A percentile compares a stretch with the other conserved stretches of the same genome.
These are phyloP conservation scores for Aleadryas rufinucha DNA, from an alignment of 2,113 vertebrate genomes.

Conservation along the genomic window DNA sequence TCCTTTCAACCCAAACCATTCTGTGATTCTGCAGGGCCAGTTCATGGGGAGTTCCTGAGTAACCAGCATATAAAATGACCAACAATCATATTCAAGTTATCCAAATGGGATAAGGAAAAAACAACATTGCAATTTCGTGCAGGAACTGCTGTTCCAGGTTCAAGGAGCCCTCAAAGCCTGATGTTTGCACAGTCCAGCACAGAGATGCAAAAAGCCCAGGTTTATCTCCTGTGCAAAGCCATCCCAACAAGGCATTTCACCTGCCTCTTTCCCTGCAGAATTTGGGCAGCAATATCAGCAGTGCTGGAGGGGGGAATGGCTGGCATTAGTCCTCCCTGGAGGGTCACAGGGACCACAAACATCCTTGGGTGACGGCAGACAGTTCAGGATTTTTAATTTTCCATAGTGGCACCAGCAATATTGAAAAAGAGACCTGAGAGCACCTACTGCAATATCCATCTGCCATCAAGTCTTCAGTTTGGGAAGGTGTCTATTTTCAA, in stretches of 20 bases:
- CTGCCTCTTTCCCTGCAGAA: not conserved
- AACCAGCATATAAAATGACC: not conserved
- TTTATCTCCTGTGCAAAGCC: not conserved
- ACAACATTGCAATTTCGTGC: rapidly evolving
- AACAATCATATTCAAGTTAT: not conserved
- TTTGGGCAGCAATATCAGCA: not conserved
- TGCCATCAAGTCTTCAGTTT: not conserved
- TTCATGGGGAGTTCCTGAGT: not conserved
- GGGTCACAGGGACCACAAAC: not conserved
- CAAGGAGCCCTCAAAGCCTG: not conserved
- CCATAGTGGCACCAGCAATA: not conserved
- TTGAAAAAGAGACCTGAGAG: not conserved
- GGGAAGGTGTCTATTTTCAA: not conserved
- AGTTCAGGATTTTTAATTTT: not conserved
- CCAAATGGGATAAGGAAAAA: not conserved
- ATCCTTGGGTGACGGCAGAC: not conserved
- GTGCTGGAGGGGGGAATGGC: not conserved
- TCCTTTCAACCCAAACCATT: not conserved
- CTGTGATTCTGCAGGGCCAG: not conserved
- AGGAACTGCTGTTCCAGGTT: not conserved
- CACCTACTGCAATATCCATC: rapidly evolving
- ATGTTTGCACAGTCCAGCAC: not conserved
- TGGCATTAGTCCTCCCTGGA: too few species aligned
- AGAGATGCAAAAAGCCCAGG: not conserved
- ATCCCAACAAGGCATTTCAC: not conserved